Percentiles rank a stretch among this genome's conserved stretches.
Evolutionary conservation across 2,888 invertebrate species (phyloP).

Genomic region (Drepanosiphum platanoidis): DNA sequence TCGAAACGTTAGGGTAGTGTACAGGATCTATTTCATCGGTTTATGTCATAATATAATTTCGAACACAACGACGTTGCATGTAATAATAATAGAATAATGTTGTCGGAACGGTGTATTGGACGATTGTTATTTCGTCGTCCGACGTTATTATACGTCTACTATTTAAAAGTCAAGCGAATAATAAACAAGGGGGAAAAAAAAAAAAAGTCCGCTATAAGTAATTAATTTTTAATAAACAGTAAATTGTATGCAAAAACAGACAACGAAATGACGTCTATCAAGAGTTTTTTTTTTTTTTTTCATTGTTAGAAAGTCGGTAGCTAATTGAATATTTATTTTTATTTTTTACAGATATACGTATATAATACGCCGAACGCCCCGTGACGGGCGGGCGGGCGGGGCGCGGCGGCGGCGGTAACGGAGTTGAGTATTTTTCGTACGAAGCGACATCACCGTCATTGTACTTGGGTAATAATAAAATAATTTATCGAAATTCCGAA

Average conservation of each 20-base stretch:
- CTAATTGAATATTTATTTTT: slow-evolving; percentile 17
- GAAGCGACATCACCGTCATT: no score
- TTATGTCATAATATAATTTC: no score
- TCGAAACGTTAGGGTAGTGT: no score
- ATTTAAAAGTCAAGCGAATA: background rate
- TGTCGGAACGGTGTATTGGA: no score
- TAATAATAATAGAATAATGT: no score
- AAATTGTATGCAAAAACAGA: slow-evolving; percentile 4
- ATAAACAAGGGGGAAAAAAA: background rate
- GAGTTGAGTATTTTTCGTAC: background rate
- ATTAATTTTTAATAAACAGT: slow-evolving; percentile 32
- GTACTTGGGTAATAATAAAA: background rate
- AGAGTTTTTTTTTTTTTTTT: background rate
- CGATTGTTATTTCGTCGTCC: background rate
- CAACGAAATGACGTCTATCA: background rate
- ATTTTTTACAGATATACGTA: no score
- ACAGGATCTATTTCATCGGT: no score
- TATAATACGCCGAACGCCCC: no score
- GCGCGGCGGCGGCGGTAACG: no score
- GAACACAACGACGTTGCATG: no score
- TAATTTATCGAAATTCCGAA: background rate
- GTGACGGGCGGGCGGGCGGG: no score
- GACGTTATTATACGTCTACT: background rate
- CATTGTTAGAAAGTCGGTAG: background rate
- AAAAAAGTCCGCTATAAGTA: background rate